Evolutionary conservation across 2,888 invertebrate species (phyloP).

Genomic region (Trisateles emortualis): DNA sequence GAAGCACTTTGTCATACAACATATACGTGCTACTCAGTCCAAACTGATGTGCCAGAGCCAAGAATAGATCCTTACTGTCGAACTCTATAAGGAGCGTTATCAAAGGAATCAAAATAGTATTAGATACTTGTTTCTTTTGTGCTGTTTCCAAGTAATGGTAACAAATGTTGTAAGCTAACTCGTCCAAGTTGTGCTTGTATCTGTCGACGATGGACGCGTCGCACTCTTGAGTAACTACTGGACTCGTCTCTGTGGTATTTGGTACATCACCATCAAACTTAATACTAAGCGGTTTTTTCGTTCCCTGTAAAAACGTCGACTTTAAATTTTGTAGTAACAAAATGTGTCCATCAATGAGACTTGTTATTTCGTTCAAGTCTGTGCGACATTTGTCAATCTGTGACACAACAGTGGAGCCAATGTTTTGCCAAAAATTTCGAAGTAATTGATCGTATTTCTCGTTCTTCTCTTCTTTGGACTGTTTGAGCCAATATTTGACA

Average conservation of each 20-base stretch:
- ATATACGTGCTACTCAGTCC: conserved; percentile 45
- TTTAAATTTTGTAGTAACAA: conserved; percentile 64
- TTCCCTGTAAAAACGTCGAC: conserved; percentile 51
- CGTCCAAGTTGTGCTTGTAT: conserved; percentile 78
- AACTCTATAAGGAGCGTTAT: conserved; percentile 86
- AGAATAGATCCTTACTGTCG: conserved; percentile 82
- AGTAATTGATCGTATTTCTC: conserved; percentile 66
- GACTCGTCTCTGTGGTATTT: not conserved
- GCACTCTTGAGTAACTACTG: conserved; percentile 12
- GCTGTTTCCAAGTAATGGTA: conserved; percentile 86
- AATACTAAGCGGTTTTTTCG: conserved; percentile 59
- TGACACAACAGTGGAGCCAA: conserved; percentile 58
- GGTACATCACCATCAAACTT: conserved; percentile 60
- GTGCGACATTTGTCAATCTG: conserved; percentile 72
- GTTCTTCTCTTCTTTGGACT: conserved; percentile 48
- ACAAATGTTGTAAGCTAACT: conserved; percentile 78
- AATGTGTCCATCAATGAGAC: conserved; percentile 74
- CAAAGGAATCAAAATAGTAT: conserved; percentile 80
- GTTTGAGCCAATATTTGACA: conserved; percentile 69
- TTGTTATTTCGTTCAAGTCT: conserved; percentile 68
- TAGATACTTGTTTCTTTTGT: conserved; percentile 68
- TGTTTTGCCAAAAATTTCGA: conserved; percentile 76
- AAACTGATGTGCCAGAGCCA: conserved; percentile 74
- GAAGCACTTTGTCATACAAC: conserved; percentile 72
- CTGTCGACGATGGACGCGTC: conserved; percentile 52